phyloP scores from a whole-genome alignment of 2,888 invertebrate genomes.

The Lasioglossum marginatum region DNA sequence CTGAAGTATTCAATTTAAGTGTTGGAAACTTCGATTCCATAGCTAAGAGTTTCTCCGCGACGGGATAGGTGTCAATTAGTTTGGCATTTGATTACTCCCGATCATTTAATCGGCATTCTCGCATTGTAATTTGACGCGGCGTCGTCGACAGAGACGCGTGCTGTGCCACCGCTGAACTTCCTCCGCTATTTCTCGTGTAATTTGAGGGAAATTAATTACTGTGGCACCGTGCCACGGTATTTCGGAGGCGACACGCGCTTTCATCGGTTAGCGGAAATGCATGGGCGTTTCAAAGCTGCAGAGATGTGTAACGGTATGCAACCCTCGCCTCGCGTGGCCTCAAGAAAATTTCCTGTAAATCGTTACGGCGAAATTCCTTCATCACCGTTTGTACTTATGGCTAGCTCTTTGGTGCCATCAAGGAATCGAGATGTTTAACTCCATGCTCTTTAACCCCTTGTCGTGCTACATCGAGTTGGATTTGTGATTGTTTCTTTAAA shows the following conservation, averaged over 20 bases:
- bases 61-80: slow-evolving; percentile 45
- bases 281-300: slow-evolving; percentile 12
- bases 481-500: too few species aligned
- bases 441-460: background rate
- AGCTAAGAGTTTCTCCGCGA: background rate
- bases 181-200: slow-evolving; percentile 54
- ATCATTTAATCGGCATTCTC: slow-evolving; percentile 54
- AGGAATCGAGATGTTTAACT: background rate
- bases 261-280: background rate
- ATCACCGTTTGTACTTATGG: background rate
- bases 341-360: slow-evolving; percentile 23
- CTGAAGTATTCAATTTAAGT: background rate
- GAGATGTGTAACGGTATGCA: background rate
- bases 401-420: background rate
- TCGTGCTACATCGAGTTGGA: too few species aligned
- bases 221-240: slow-evolving; percentile 44
- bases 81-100: slow-evolving; percentile 48
- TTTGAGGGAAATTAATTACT: slow-evolving; percentile 64
- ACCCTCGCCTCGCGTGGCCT: background rate
- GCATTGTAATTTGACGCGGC: slow-evolving; percentile 57
- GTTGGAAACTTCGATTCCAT: background rate
- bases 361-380: slow-evolving; percentile 5
- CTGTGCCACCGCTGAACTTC: slow-evolving; percentile 37
- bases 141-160: slow-evolving; percentile 34
- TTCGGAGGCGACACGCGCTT: slow-evolving; percentile 16